Base-by-base conservation (phyloP, 1,140 invertebrate genomes). In the Orius insidiosus region DNA sequence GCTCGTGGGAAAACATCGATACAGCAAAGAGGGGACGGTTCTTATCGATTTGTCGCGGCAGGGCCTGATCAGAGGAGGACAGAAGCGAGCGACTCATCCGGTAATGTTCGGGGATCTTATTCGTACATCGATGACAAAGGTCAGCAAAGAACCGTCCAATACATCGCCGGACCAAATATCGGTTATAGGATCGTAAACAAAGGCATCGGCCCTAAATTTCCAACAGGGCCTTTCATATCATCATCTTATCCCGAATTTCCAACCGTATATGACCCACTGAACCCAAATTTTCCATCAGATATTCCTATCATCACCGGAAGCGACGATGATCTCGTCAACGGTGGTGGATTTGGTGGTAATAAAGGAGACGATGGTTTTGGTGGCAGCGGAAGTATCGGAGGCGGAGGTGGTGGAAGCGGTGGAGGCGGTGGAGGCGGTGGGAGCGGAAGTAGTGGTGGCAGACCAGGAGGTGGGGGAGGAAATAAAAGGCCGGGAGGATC, bases 121-220 rank as follows among this genome's bases (percentile, higher is more conserved):
- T 77, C 76, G 4, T 82, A 78, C 56, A 58, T 80, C 10, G 79
- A 80, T 55, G 76, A 80, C 54, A 77, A 78, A 65, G 76, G 76
- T 1, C 68, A 75, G 14, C 76, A 78, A 62, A 68, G 65, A 44
- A 75, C 76, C 0, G 76, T 78, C 2, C 70, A 80, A 56, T 81
- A 81, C 55, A 78, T 79, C 49, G 78, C 78, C 2, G 78, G 78
- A 2, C 76, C 78, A 0, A 72, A 74, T 30, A 81, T 78, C 24
- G 78, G 78, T n/a, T 81, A 79, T 52, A 66, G 75, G 7, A 71
- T 81, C 2, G 63, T 80, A 13, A 74, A 73, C 55, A 72, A 70
- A 52, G 68, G 66, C 32, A 70, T 72, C 53, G 70, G 71, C 34
- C 50, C 63, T 55, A 48, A 68, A 57, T 58, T 60, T 59, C 56